Evolutionary conservation across 1,140 invertebrate species (phyloP).

Genomic region (Drosophila pseudoananassae): DNA sequence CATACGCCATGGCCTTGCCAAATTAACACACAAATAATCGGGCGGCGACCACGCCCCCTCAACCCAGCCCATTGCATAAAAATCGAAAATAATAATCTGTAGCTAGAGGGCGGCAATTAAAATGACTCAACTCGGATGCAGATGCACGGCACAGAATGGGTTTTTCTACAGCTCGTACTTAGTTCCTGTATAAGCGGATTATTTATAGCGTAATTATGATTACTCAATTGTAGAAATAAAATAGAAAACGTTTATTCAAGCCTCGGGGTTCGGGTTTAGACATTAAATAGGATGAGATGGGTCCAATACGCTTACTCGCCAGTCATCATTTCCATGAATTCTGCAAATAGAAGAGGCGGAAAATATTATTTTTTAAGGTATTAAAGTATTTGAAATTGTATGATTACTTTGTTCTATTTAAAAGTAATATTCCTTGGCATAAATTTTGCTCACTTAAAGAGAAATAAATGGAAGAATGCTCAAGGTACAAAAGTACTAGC

Average conservation of each 20-base stretch:
- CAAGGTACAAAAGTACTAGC: too few relatives aligned
- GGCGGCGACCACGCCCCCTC: constrained; percentile 13
- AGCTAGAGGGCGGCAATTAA: constrained; percentile 30
- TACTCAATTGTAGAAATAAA: constrained; percentile 47
- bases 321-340: constrained; percentile 99
- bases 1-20: constrained; percentile 65
- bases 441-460: too few relatives aligned
- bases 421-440: too few relatives aligned
- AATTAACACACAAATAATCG: constrained; percentile 70
- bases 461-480: too few relatives aligned
- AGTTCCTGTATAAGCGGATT: constrained; percentile 40
- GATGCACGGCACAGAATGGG: constrained; percentile 32
- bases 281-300: constrained; percentile 25
- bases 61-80: constrained; percentile 34
- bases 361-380: background rate
- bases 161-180: constrained; percentile 36
- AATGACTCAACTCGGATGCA: constrained; percentile 47
- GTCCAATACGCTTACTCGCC: constrained; percentile 89
- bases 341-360: constrained; percentile 87
- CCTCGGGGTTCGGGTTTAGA: constrained; percentile 30
- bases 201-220: constrained; percentile 55
- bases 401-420: background rate
- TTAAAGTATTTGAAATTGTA: background rate
- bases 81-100: constrained; percentile 47
- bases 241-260: constrained; percentile 53